A percentile compares a stretch with the other conserved stretches of the same genome.
phyloP scores from a whole-genome alignment of 2,113 vertebrate genomes.

The Sinocyclocheilus anshuiensis region DNA sequence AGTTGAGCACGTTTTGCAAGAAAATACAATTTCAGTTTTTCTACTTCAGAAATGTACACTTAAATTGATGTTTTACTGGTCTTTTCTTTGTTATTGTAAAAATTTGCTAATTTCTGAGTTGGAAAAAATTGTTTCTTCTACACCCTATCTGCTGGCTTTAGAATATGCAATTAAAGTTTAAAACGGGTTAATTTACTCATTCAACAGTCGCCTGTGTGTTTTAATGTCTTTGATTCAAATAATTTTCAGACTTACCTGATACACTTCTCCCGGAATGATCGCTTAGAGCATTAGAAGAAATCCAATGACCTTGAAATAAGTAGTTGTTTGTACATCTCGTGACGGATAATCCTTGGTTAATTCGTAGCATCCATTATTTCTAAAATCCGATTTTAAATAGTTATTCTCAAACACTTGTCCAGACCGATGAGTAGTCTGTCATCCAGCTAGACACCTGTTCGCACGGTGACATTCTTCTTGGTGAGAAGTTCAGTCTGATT shows the following conservation, averaged over 20 bases:
- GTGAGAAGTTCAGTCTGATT: background rate
- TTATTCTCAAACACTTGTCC: background rate
- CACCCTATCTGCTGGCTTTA: too few relatives aligned
- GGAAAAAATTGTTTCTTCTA: too few relatives aligned
- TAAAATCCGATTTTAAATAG: background rate
- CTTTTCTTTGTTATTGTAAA: too few relatives aligned
- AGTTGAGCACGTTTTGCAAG: too few relatives aligned
- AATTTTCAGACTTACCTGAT: background rate
- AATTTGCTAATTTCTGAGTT: too few relatives aligned
- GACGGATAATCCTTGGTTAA: background rate
- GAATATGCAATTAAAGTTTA: background rate
- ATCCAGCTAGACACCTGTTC: conserved; percentile 33
- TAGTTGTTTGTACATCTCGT: background rate
- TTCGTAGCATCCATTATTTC: background rate
- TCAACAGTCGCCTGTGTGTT: background rate
- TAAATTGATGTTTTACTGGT: too few relatives aligned
- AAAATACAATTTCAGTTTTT: too few relatives aligned
- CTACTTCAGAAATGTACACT: too few relatives aligned
- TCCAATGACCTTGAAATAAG: conserved; percentile 3
- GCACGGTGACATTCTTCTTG: background rate
- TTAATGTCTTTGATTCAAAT: background rate
- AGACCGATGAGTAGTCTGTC: background rate
- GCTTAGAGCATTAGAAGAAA: background rate
- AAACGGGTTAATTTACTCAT: background rate
- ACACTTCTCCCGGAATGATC: background rate